Evolutionary conservation across 2,113 vertebrate species (phyloP).

Genomic region (Rattus norvegicus): GRCr8 NC_086020.1:57814001-57814500

Average conservation of each 20-base stretch:
- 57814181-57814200: not conserved
- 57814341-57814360: constrained; percentile 37
- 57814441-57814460: constrained; percentile 50
- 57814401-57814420: constrained; percentile 67
- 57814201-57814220: constrained; percentile 19
- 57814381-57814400: constrained; percentile 68
- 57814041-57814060: not conserved
- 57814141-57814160: not conserved
- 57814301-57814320: not conserved
- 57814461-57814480: constrained; percentile 46
- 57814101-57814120: not conserved
- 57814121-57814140: not conserved
- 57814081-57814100: not conserved
- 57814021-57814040: not conserved
- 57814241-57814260: not conserved
- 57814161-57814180: not conserved
- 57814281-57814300: constrained; percentile 26
- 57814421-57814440: constrained; percentile 69
- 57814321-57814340: constrained; percentile 46
- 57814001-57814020: not conserved
- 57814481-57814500: constrained; percentile 52
- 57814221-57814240: not conserved
- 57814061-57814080: not conserved
- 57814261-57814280: constrained; percentile 39
- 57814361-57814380: not conserved